Evolutionary conservation across 2,888 invertebrate genomes (phyloP).

Genomic region (Eubasilissa splendida): DNA sequence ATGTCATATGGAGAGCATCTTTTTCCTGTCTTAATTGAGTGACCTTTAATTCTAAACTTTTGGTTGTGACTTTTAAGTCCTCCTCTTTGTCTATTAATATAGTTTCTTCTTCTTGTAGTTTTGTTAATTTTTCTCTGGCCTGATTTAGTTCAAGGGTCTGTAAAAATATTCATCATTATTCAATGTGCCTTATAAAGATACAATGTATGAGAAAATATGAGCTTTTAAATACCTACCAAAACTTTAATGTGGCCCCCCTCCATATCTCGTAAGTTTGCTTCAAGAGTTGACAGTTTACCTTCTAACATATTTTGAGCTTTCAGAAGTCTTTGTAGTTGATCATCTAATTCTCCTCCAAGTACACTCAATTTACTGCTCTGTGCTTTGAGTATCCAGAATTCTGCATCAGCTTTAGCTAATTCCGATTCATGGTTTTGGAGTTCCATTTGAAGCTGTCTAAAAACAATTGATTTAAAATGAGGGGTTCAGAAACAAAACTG

Average conservation of each 20-base stretch:
- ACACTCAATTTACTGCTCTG: conserved; percentile 57
- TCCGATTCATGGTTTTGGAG: conserved; percentile 64
- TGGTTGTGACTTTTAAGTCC: conserved; percentile 26
- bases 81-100: conserved; percentile 40
- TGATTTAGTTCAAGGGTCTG: conserved; percentile 60
- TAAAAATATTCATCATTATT: conserved; percentile 23
- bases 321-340: conserved; percentile 52
- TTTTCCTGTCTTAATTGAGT: conserved; percentile 36
- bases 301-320: conserved; percentile 48
- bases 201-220: not conserved
- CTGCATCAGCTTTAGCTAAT: conserved; percentile 64
- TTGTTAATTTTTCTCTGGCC: conserved; percentile 61
- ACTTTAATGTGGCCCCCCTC: conserved; percentile 57
- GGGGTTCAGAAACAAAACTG: too few relatives aligned
- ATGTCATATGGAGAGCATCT: conserved; percentile 38
- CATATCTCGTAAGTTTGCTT: conserved; percentile 50
- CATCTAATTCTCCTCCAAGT: conserved; percentile 50
- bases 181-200: not conserved
- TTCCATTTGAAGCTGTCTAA: conserved; percentile 64
- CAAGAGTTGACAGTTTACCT: conserved; percentile 44
- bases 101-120: conserved; percentile 57
- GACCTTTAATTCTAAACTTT: conserved; percentile 30
- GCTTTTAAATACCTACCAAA: conserved; percentile 45
- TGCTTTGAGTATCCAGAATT: conserved; percentile 63
- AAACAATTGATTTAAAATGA: not conserved